A percentile compares a stretch with the other conserved stretches of the same genome.
phyloP scores from a whole-genome alignment of 1,140 invertebrate genomes.

The Megathymus violae region DNA sequence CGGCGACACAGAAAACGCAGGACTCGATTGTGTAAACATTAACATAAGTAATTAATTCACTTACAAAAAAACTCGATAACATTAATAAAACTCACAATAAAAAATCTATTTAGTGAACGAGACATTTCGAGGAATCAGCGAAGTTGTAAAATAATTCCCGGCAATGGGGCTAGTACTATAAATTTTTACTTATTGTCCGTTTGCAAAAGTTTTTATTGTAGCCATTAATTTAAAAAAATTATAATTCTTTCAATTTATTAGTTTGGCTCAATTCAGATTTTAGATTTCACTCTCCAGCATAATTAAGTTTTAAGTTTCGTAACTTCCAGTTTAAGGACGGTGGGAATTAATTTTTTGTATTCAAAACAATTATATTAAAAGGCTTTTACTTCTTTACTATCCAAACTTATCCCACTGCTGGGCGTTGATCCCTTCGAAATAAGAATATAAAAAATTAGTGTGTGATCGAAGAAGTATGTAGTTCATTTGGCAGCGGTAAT shows the following conservation, averaged over 20 bases:
- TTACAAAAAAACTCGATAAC: too few relatives aligned
- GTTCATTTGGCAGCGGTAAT: too few relatives aligned
- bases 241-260: constrained; percentile 24
- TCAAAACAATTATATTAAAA: too few relatives aligned
- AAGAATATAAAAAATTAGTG: too few relatives aligned
- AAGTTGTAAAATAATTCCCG: constrained; percentile 17
- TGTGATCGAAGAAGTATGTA: too few relatives aligned
- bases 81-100: constrained; percentile 16
- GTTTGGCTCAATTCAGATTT: constrained; percentile 16
- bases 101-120: constrained; percentile 1
- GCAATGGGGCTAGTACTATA: constrained; percentile 16
- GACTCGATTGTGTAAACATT: too few relatives aligned
- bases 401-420: too few relatives aligned
- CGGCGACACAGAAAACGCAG: too few relatives aligned
- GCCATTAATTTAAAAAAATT: constrained; percentile 10
- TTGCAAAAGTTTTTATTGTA: constrained; percentile 17
- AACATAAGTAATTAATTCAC: too few relatives aligned
- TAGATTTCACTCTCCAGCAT: neutral
- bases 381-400: too few relatives aligned
- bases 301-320: neutral
- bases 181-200: constrained; percentile 7
- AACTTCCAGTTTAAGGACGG: neutral
- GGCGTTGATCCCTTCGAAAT: too few relatives aligned
- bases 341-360: neutral
- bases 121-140: constrained; percentile 5